These are phyloP conservation scores for Nowickia ferox DNA, from an alignment of 2,888 invertebrate genomes.

Conservation along the genomic window DNA sequence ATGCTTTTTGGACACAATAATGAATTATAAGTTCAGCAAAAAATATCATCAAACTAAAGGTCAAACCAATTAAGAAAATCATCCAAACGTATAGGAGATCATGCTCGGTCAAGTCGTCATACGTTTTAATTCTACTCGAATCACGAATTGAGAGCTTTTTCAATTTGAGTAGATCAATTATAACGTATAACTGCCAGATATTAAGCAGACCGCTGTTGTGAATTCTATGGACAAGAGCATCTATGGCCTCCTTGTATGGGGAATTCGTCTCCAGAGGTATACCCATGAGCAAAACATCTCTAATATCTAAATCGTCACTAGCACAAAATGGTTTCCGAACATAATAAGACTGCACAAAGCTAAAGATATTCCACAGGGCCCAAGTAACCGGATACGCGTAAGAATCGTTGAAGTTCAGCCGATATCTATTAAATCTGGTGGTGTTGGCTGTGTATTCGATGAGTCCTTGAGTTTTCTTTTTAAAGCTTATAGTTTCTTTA, in stretches of 20 bases:
- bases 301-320: slow-evolving; percentile 3
- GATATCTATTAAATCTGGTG: slow-evolving; percentile 13
- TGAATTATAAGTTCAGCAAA: slow-evolving; percentile 18
- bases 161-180: slow-evolving; percentile 40
- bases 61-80: slow-evolving; percentile 38
- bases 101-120: background rate
- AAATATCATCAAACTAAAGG: slow-evolving; percentile 15
- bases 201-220: slow-evolving; percentile 37
- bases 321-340: slow-evolving; percentile 44
- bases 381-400: slow-evolving; percentile 44
- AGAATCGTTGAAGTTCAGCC: slow-evolving; percentile 52
- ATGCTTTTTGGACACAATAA: background rate
- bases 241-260: slow-evolving; percentile 16
- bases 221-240: slow-evolving; percentile 38
- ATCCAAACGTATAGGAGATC: slow-evolving; percentile 55
- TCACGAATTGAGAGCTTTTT: slow-evolving; percentile 26
- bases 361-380: slow-evolving; percentile 57
- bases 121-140: slow-evolving; percentile 1
- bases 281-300: background rate
- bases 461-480: background rate
- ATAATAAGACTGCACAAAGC: slow-evolving; percentile 34
- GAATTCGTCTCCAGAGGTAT: slow-evolving; percentile 58
- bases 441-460: slow-evolving; percentile 7
- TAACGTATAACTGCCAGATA: slow-evolving; percentile 38
- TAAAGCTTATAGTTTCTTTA: background rate